Evolutionary conservation across 2,113 vertebrate species (phyloP).

Genomic region (Prolemur simus): DNA sequence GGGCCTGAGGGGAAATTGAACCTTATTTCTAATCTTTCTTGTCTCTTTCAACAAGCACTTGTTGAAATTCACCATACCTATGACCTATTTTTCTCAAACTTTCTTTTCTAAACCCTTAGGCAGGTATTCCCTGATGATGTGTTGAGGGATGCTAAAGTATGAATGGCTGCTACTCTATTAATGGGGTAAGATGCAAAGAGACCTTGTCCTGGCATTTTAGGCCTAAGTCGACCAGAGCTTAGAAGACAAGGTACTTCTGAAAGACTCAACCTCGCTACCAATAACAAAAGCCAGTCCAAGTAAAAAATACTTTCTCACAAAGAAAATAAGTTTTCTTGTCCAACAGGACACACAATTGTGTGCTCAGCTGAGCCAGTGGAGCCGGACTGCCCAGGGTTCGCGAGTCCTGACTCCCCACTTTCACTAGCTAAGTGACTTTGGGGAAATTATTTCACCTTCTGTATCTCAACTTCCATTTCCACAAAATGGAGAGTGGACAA

Average conservation of each 20-base stretch:
- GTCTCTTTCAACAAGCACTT: neutral
- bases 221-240: neutral
- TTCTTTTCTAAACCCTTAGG: neutral
- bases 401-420: neutral
- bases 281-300: neutral
- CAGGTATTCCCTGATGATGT: neutral
- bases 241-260: neutral
- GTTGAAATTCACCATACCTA: neutral
- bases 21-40: neutral
- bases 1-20: neutral
- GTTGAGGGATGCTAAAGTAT: neutral
- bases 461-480: neutral
- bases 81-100: neutral
- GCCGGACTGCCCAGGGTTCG: neutral
- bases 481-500: neutral
- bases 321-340: neutral
- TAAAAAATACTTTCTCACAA: neutral
- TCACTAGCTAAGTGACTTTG: neutral
- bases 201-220: neutral
- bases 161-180: neutral
- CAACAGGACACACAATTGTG: too few relatives aligned
- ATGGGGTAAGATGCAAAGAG: neutral
- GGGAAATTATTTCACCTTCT: neutral
- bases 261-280: neutral
- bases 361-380: neutral